A percentile compares a stretch with the other conserved stretches of the same genome.
These are phyloP conservation scores for Agraylea sexmaculata DNA, from an alignment of 1,140 invertebrate species.

Conservation along the genomic window DNA sequence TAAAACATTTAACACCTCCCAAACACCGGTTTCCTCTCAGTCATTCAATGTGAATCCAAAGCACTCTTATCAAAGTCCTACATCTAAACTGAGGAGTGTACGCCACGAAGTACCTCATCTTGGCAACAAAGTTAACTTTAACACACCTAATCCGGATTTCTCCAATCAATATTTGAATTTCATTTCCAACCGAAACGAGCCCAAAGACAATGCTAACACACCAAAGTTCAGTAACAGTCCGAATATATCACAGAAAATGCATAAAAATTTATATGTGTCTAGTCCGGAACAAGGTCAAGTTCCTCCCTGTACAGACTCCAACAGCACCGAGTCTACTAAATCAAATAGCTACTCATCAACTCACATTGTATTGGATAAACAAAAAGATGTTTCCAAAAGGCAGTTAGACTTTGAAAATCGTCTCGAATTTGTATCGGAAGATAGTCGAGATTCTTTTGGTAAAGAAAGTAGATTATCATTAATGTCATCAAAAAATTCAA, in stretches of 20 bases:
- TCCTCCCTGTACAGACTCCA: conserved; percentile 33
- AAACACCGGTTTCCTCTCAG: conserved; percentile 23
- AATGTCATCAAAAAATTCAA: conserved; percentile 33
- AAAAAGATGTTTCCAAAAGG: conserved; percentile 37
- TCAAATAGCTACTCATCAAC: conserved; percentile 31
- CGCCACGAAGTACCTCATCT: conserved; percentile 34
- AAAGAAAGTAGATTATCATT: conserved; percentile 39
- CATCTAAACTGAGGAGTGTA: conserved; percentile 31
- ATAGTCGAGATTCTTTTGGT: conserved; percentile 37
- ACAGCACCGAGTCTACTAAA: conserved; percentile 27
- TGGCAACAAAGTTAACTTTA: conserved; percentile 1
- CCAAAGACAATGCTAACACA: conserved; percentile 39
- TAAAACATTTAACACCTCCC: conserved; percentile 9
- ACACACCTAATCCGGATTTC: conserved; percentile 26
- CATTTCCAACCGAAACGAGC: conserved; percentile 38
- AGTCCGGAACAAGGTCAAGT: conserved; percentile 40
- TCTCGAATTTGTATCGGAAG: conserved; percentile 35
- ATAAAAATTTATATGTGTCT: conserved; percentile 40
- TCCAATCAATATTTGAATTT: conserved; percentile 38
- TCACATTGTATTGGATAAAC: conserved; percentile 30
- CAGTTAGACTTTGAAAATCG: conserved; percentile 38
- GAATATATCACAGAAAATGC: conserved; percentile 40
- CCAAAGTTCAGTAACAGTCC: conserved; percentile 39
- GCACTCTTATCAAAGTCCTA: conserved; percentile 30
- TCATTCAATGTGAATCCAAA: conserved; percentile 24